These are phyloP conservation scores for Petrophora chlorosata DNA, from an alignment of 2,888 invertebrate species.

Conservation along the genomic window DNA sequence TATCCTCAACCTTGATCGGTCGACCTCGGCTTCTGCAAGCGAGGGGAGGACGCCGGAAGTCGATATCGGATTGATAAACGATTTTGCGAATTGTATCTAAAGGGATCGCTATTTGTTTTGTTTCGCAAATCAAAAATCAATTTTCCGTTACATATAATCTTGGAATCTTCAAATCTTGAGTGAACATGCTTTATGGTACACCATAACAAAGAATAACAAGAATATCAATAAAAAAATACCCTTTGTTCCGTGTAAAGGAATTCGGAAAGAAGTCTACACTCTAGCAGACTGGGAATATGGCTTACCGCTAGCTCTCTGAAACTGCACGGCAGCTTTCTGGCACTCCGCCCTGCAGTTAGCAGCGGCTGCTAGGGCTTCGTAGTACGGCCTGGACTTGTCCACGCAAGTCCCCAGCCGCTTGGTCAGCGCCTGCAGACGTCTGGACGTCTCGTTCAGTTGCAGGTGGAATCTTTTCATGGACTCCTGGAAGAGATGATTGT, in stretches of 20 bases:
- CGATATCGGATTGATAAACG: not conserved
- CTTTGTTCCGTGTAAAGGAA: too few relatives aligned
- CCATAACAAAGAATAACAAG: too few relatives aligned
- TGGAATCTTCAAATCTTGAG: too few relatives aligned
- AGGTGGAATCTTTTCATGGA: slow-evolving; percentile 96
- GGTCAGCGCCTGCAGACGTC: slow-evolving; percentile 90
- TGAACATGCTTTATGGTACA: too few relatives aligned
- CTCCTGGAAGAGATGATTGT: slow-evolving; percentile 85
- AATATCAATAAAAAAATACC: too few relatives aligned
- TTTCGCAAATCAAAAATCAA: too few relatives aligned
- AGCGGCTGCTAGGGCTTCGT: slow-evolving; percentile 91
- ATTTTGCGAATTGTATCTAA: too few relatives aligned
- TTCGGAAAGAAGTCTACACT: not conserved
- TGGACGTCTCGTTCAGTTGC: slow-evolving; percentile 92
- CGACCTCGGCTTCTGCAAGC: slow-evolving; percentile 18
- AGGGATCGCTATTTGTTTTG: not conserved
- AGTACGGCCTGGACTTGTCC: slow-evolving; percentile 95
- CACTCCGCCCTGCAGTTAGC: slow-evolving; percentile 92
- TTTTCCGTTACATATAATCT: too few relatives aligned
- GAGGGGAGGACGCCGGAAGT: slow-evolving; percentile 27
- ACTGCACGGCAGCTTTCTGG: slow-evolving; percentile 94
- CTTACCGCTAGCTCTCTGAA: slow-evolving; percentile 94
- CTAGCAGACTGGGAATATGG: slow-evolving; percentile 2
- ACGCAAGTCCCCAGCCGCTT: slow-evolving; percentile 94
- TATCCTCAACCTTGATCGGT: slow-evolving; percentile 33